Evolutionary conservation across 2,113 vertebrate genomes (phyloP).

Genomic region (Hymenochirus boettgeri): DNA sequence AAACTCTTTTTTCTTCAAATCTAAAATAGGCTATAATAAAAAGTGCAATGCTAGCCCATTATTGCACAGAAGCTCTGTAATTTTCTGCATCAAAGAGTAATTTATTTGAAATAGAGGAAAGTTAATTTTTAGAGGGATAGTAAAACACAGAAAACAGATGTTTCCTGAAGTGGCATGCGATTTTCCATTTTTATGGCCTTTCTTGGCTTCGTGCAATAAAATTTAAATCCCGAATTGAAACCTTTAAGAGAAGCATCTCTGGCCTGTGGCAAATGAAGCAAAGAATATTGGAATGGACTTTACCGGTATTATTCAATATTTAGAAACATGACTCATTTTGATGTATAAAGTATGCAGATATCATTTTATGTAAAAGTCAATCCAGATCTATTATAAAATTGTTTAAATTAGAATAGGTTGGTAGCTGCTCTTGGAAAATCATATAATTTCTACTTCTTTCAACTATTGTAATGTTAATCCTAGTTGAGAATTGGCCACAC

Average conservation of each 20-base stretch:
- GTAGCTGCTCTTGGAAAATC: no score
- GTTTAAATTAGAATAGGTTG: no score
- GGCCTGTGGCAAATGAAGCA: background rate
- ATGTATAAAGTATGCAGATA: no score
- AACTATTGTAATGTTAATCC: no score
- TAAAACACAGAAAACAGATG: background rate
- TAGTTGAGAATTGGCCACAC: no score
- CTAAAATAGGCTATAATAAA: background rate
- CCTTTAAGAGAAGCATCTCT: background rate
- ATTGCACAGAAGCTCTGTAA: conserved; percentile 13
- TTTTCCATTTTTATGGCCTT: background rate
- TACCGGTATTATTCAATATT: background rate
- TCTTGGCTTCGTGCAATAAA: conserved; percentile 18
- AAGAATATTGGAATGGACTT: background rate
- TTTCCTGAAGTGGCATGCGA: background rate
- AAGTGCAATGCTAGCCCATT: background rate
- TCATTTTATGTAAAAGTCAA: no score
- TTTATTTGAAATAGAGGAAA: conserved; percentile 16
- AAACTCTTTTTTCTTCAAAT: background rate
- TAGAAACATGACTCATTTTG: background rate
- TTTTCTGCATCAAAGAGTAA: conserved; percentile 25
- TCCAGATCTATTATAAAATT: no score
- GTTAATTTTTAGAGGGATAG: conserved; percentile 5
- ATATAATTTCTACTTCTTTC: no score
- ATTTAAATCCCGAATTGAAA: conserved; percentile 3